Conservation (phyloP, 1,140 invertebrate genomes). For the Tetramorium simillimum region DNA sequence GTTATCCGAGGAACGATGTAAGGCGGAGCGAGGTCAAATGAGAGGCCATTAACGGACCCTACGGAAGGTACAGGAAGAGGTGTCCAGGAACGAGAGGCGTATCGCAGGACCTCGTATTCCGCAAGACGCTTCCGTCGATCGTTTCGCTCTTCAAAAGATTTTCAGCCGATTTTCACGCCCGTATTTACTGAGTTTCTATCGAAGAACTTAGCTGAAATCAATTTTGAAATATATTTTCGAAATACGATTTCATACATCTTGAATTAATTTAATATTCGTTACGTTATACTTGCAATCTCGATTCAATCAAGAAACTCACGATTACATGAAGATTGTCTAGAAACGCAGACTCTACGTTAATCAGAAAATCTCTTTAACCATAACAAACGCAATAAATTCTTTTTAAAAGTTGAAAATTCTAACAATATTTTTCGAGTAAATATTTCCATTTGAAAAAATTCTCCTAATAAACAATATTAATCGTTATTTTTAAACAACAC, state of each 20-base stretch:
- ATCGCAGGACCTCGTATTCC: slow-evolving; percentile 69
- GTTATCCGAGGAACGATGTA: slow-evolving; percentile 21
- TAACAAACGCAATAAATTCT: too few species aligned
- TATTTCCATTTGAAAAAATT: too few species aligned
- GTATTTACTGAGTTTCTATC: not conserved
- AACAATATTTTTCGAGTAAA: too few species aligned
- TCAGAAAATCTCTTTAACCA: too few species aligned
- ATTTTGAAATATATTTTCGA: not conserved
- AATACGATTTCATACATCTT: not conserved
- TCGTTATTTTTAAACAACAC: too few species aligned
- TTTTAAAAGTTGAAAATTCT: too few species aligned
- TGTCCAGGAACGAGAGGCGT: slow-evolving; percentile 9
- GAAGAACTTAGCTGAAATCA: not conserved
- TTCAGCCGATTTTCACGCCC: not conserved
- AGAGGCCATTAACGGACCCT: slow-evolving; percentile 58
- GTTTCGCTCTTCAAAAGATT: not conserved
- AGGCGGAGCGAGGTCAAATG: slow-evolving; percentile 51
- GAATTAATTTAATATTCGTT: not conserved
- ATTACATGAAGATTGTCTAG: too few species aligned
- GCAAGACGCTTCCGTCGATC: slow-evolving; percentile 62
- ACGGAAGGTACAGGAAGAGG: slow-evolving; percentile 23
- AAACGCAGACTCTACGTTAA: too few species aligned
- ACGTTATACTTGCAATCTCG: not conserved
- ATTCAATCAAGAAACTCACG: not conserved
- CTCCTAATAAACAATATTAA: too few species aligned